Base-by-base conservation (phyloP, 2,888 invertebrate genomes). In the Tachystola acroxantha region DNA sequence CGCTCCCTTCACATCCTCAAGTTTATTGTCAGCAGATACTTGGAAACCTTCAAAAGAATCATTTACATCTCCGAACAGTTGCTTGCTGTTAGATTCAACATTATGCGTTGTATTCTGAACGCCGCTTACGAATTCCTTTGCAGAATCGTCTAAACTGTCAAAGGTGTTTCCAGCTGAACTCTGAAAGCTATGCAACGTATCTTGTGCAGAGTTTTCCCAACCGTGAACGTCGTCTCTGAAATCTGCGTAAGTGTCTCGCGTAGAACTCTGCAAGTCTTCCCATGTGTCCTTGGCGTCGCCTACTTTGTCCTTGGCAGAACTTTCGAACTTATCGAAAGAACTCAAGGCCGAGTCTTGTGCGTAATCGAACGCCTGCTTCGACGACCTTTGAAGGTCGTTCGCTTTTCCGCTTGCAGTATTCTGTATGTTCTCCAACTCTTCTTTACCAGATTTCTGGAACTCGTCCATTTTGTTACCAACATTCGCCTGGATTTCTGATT, bases 91-190 rank as follows among this genome's bases (percentile, higher is more conserved):
- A 6, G 64, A 55, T 33, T 73, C 74, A n/a, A 56, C 60, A 27
- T 63, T 72, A 2, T 57, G 56, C 27, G 59, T 42, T 13, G 64
- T 38, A 14, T 49, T 62, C 45, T 69, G 76, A 9, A 57, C 58
- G n/a, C 66, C 68, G 3, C 71, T 69, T 5, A 70, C 47, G 22
- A 70, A 65, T 45, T 84, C 74, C 32, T 66, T 64, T 0, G 75
- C 67, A 0, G 85, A 85, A 45, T 86, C 82, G 25, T 85, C 86
- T 35, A 86, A 64, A 46, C 85, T 85, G 34, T 84, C 86, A 33
- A 85, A 86, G 1, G 85, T 86, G 39, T 86, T 79, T 3, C 85
- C 85, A 1, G 86, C 84, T 2, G 86, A 86, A 52, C 85, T 86
- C 50, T 85, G 86, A 59, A 86, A 82, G 47, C 85, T 85, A 43